phyloP scores from a whole-genome alignment of 1,140 invertebrate species.

The Neotoxoptera formosana region DNA sequence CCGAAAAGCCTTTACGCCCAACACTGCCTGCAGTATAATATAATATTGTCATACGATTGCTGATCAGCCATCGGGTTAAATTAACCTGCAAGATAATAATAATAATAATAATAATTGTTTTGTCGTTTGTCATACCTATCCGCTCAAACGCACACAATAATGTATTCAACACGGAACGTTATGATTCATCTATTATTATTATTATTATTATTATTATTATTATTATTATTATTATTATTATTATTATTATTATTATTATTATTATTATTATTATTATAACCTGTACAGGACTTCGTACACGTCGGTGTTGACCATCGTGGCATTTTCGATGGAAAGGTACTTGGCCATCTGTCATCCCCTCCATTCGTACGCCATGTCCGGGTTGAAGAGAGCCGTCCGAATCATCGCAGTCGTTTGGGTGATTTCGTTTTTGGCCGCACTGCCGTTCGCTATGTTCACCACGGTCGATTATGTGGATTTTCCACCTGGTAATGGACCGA shows the following conservation, averaged over 20 bases:
- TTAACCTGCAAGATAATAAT: background rate
- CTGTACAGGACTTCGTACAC: constrained; percentile 76
- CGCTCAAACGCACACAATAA: background rate
- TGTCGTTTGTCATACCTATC: background rate
- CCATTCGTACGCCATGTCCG: constrained; percentile 79
- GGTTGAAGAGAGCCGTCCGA: constrained; percentile 78
- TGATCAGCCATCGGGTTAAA: background rate
- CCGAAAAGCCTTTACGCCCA: too few species aligned
- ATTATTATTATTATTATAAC: background rate
- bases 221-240: background rate
- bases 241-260: too few species aligned
- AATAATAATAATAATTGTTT: background rate
- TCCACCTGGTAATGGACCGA: constrained; percentile 69
- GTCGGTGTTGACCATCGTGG: constrained; percentile 89
- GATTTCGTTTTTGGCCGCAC: constrained; percentile 75
- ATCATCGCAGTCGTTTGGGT: constrained; percentile 84
- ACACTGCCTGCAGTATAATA: background rate
- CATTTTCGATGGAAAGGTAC: constrained; percentile 87
- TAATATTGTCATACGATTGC: background rate
- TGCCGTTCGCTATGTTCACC: constrained; percentile 80
- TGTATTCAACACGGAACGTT: background rate
- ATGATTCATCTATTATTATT: background rate
- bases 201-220: background rate
- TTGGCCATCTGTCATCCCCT: constrained; percentile 92
- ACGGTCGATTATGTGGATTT: constrained; percentile 75